Evolutionary conservation across 1,140 invertebrate genomes (phyloP), one percentile per base, ranked within the genome.

Genomic region (Aplysia californica): DNA sequence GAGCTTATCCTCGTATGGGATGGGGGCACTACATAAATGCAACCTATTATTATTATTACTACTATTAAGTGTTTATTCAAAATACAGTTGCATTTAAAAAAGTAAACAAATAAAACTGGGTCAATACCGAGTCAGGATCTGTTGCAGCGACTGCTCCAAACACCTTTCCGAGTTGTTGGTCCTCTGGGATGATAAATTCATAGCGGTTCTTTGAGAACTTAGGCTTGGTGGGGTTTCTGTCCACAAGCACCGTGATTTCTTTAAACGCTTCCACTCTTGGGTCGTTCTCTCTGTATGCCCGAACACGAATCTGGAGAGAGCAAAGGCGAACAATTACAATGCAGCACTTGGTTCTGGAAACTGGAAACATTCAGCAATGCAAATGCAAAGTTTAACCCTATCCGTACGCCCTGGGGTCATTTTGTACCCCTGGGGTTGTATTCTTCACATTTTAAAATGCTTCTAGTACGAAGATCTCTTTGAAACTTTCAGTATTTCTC

Each of bases 101-200:
- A n/a, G n/a, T n/a, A n/a, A n/a, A n/a, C n/a, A n/a, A n/a, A n/a
- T n/a, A n/a, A n/a, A n/a, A n/a, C n/a, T n/a, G n/a, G n/a, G n/a
- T n/a, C n/a, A n/a, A n/a, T 3, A 80, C 84, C 21, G 61, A 39
- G 87, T 84, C 83, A 41, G 77, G 69, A 76, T 84, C 83, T 44
- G 56, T 67, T 21, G 82, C 81, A 35, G 26, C 58, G 29, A 83
- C 73, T 1, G 56, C 79, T 31, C 76, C 75, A 59, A 84, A 78
- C 10, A 71, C 35, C 4, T 55, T 29, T 4, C 82, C 80, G 26
- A 84, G 58, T 56, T 83, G 94, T 94, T 36, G 90, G 0, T 94
- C 94, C 90, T 97, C 96, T 35, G 94, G 90, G 0, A 95, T 91
- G 75, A 94, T 93, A 82, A 96, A 96, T 33, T 91, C 93, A 85